Evolutionary conservation across 2,797 vertebrate genomes (phyloP).

Genomic region (Sebastes steindachneri): DNA sequence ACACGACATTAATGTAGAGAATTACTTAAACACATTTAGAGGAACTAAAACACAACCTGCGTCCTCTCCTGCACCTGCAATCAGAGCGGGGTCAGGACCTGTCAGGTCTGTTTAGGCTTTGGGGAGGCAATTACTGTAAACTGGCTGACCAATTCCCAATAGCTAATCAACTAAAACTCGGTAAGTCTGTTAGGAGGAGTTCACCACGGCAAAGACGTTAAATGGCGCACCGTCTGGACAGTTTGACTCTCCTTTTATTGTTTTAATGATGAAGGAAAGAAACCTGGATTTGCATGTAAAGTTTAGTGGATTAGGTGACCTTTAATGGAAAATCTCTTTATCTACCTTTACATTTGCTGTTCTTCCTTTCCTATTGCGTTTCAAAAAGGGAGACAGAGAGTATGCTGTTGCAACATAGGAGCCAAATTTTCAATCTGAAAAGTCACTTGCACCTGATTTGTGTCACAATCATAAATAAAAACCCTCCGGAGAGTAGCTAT

Average conservation of each 20-base stretch:
- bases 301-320: neutral
- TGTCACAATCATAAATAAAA: constrained; percentile 20
- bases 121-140: constrained; percentile 21
- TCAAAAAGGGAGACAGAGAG: neutral
- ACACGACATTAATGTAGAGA: constrained; percentile 2
- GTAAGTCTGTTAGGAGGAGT: constrained; percentile 35
- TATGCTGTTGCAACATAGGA: neutral
- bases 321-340: neutral
- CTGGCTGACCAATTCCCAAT: constrained; percentile 31
- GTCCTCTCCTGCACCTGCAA: constrained; percentile 17
- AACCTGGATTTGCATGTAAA: neutral
- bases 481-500: constrained; percentile 2
- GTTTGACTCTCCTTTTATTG: neutral
- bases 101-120: constrained; percentile 22
- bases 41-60: constrained; percentile 3
- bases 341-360: neutral
- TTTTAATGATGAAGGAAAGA: neutral
- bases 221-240: neutral
- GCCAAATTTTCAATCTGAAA: neutral
- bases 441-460: neutral
- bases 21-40: constrained; percentile 1
- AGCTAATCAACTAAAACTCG: constrained; percentile 52
- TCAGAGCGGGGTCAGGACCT: constrained; percentile 10
- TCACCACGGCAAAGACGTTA: neutral
- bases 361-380: constrained; percentile 9